Evolutionary conservation across 2,888 invertebrate genomes (phyloP), one percentile per base, ranked within the genome.

Genomic region (Siphlonurus alternatus): DNA sequence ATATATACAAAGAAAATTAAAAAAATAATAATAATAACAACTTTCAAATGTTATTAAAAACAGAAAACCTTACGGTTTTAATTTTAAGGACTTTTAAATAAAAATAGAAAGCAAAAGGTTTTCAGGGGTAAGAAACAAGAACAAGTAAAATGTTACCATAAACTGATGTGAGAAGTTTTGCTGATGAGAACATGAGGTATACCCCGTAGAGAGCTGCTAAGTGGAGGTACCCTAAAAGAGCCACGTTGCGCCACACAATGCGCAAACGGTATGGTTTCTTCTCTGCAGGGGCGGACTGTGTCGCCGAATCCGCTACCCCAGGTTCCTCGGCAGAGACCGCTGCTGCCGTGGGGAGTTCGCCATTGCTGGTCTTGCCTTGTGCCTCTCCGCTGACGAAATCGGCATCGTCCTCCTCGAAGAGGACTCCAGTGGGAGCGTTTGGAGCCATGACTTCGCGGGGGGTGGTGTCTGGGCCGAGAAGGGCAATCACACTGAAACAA

Each of bases 191-290:
- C 72, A 84, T 79, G 20, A 89, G 79, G 74, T 85, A 90, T 2
- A 84, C 74, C 62, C 92, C 92, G 72, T 89, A 90, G 0, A 90
- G 63, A 0, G 89, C 87, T 1, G 85, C 86, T 61, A 83, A 53
- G 73, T 93, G 92, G 66, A 93, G 80, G 72, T 86, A 87, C 7
- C 79, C 77, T 72, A 93, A 91, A 1, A 87, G 79, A n/a, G 86
- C 75, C 61, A 93, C 87, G 73, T 92, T 93, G 69, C 87, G 81
- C 92, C 92, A 93, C 5, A 93, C 92, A 61, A 87, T 76, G 60
- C 73, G 66, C 60, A 70, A 67, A 64, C 68, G 68, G 66, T 73
- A 66, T 7, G 63, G 59, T 51, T 38, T 38, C 56, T n/a, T 54
- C 25, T 63, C 54, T 25, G 61, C 18, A 25, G n/a, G 7, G n/a